Base-by-base conservation (phyloP, 2,888 invertebrate genomes). In the Diachrysia chrysitis region DNA sequence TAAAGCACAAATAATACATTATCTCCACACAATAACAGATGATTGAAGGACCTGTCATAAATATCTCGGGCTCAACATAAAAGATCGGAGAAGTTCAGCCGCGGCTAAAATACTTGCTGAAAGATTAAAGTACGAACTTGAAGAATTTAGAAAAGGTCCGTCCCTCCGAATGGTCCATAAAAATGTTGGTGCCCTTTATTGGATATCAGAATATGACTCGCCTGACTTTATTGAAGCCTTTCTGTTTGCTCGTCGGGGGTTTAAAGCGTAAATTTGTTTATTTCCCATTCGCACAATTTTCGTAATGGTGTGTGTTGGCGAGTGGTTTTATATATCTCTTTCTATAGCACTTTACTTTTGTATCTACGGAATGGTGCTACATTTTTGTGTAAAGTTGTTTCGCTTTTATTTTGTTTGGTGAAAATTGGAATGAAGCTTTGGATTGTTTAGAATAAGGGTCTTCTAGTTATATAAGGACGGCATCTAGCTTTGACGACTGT, bases 171-270 rank as follows among this genome's bases (percentile, higher is more conserved):
- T 88, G 87, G 88, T 83, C 87, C 85, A 91, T 92, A 92, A 92
- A 92, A 92, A 90, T 89, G 88, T 89, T 85, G 87, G 85, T 85
- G 75, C 82, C 85, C 88, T 89, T 89, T 91, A 91, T 91, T 91
- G 89, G 89, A 88, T 88, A 90, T 89, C 85, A 83, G 85, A 89
- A 87, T 87, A 89, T 84, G 82, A 85, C 67, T 69, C 71, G 84
- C 87, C 86, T 86, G 87, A 75, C 78, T 76, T 81, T 79, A 85
- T 82, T 77, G 74, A 58, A 66, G 32, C 53, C 68, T 59, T 69
- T 66, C 48, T 59, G 58, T 58, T 54, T 61, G 60, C 62, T 16
- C 23, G 19, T 21, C 21, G 19, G 48, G 32, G 67, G 55, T 62
- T 66, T 60, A 64, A 71, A 69, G 23, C 16, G 56, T 63, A 57